phyloP scores from a whole-genome alignment of 2,797 vertebrate species.

The Cirrhinus mrigala region DNA sequence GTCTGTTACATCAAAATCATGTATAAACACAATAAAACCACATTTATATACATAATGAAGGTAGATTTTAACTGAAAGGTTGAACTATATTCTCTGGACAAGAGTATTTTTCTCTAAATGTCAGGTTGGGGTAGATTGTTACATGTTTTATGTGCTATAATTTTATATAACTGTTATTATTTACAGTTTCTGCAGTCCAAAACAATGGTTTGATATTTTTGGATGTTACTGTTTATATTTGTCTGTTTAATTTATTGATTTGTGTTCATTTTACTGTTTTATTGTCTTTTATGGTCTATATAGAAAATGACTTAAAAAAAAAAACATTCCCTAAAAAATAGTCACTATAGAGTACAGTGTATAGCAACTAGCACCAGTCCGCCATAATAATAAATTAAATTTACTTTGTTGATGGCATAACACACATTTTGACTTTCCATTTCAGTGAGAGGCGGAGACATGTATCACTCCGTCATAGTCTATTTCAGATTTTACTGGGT shows the following conservation, averaged over 20 bases:
- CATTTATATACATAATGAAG: too few relatives aligned
- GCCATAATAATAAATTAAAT: background rate
- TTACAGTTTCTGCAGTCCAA: background rate
- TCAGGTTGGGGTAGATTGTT: background rate
- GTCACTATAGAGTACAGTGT: background rate
- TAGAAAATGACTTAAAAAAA: background rate
- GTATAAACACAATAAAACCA: too few relatives aligned
- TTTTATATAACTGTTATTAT: background rate
- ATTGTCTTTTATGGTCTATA: background rate
- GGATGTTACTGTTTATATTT: background rate
- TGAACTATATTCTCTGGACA: too few relatives aligned
- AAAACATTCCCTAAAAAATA: background rate
- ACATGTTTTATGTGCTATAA: background rate
- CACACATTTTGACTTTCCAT: slow-evolving; percentile 18
- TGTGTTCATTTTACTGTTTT: background rate
- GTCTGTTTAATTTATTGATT: too few relatives aligned
- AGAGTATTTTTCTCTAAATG: background rate
- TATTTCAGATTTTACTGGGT: slow-evolving; percentile 61
- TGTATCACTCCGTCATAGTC: slow-evolving; percentile 12
- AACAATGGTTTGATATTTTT: background rate
- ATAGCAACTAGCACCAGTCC: background rate
- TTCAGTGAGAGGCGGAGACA: slow-evolving; percentile 2
- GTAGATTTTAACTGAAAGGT: too few relatives aligned
- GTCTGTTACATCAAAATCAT: too few relatives aligned
- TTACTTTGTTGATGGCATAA: background rate